Evolutionary conservation across 2,113 vertebrate genomes (phyloP), one percentile per base, ranked within the genome.

Genomic region (Urocolius indicus): DNA sequence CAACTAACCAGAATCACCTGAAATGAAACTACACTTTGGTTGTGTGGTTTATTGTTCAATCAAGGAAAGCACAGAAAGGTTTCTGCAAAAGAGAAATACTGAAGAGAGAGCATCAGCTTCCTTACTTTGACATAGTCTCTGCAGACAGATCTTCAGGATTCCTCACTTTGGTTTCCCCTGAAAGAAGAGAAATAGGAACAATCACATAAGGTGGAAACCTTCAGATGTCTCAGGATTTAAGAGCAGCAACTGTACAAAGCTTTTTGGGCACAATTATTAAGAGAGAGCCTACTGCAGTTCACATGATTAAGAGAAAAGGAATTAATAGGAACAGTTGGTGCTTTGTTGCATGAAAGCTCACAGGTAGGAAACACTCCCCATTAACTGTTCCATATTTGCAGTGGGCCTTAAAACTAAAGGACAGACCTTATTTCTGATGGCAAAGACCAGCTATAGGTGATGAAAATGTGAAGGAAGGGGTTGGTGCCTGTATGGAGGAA

Each of bases 61-160:
- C 45, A 76, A 38, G 29, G 58, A 34, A 63, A n/a, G n/a, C n/a
- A n/a, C n/a, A n/a, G n/a, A 38, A 52, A 68, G 16, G 14, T 83
- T 80, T 91, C 59, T 61, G n/a, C n/a, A 62, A 27, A 72, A 55
- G 34, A 5, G 32, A 85, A 84, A 69, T 0, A 48, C 11, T 9
- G 16, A 69, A 75, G 57, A 48, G 67, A 68, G 3, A 87, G 29
- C 15, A 16, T 27, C 63, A 84, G 20, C 55, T 59, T 89, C 97
- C 98, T 98, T 98, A 99, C 99, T 99, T 99, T 32, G 99, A 98
- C 99, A 99, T 99, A 8, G 99, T 99, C 97, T 99, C 99, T 94
- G 99, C 99, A 83, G 99, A 99, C 19, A 99, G 98, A 94, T 99
- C 99, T 81, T 99, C 99, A 54, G 98, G 96, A 96, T 99, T 98